These are phyloP conservation scores for Vidua macroura DNA, from an alignment of 2,113 vertebrate species.

Conservation along the genomic window DNA sequence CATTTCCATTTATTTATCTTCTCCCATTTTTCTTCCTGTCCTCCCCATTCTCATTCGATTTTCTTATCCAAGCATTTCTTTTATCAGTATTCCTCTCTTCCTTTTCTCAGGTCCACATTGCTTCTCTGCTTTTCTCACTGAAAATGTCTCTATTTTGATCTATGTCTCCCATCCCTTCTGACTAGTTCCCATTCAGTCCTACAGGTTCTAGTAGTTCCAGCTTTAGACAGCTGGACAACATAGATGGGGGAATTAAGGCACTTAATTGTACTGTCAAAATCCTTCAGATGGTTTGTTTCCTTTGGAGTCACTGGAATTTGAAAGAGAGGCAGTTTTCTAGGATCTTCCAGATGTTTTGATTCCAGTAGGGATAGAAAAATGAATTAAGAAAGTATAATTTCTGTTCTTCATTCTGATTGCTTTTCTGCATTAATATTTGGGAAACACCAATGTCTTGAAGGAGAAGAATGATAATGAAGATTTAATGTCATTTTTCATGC, in stretches of 20 bases:
- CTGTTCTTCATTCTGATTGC: not conserved
- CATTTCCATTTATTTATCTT: not conserved
- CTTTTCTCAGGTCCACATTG: not conserved
- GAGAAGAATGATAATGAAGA: not conserved
- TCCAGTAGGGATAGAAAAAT: not conserved
- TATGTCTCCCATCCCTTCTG: not conserved
- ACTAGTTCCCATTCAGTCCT: not conserved
- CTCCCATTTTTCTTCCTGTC: not conserved
- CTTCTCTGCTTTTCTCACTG: not conserved
- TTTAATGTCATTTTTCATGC: not conserved
- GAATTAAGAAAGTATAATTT: not conserved
- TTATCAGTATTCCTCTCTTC: not conserved
- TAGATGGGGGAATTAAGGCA: not conserved
- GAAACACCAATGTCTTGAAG: not conserved
- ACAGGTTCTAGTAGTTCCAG: not conserved
- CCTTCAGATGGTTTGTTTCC: not conserved
- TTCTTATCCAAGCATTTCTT: not conserved
- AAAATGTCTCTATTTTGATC: not conserved
- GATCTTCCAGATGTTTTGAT: slow-evolving; percentile 27
- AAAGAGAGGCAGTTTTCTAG: slow-evolving; percentile 2
- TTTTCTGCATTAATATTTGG: not conserved
- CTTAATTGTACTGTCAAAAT: not conserved
- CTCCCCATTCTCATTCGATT: not conserved
- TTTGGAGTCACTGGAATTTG: not conserved
- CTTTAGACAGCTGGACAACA: not conserved